Conservation (phyloP, 2,888 invertebrate species). For the Eustalomyia histrio region DNA sequence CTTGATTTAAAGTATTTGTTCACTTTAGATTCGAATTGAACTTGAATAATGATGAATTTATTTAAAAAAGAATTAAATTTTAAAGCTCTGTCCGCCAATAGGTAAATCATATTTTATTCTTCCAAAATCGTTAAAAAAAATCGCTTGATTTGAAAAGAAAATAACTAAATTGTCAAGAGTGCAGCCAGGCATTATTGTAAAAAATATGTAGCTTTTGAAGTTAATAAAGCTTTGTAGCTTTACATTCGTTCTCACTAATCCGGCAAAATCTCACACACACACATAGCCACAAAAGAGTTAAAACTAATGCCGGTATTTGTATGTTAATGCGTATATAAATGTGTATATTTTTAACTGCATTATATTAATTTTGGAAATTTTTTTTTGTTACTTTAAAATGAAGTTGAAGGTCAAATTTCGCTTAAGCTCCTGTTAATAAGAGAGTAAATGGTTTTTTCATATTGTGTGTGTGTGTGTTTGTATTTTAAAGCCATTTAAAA, state of each 20-base stretch:
- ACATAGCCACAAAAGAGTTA: not conserved
- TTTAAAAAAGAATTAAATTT: too few relatives aligned
- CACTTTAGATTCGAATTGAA: too few relatives aligned
- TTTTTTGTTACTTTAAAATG: conserved; percentile 20
- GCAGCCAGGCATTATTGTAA: conserved; percentile 16
- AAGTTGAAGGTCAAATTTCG: conserved; percentile 63
- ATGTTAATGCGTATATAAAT: conserved; percentile 19
- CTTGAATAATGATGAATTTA: too few relatives aligned
- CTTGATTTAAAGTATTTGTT: too few relatives aligned
- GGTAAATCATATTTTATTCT: too few relatives aligned
- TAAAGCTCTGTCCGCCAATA: too few relatives aligned
- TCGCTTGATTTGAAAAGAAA: too few relatives aligned
- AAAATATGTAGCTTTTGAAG: conserved; percentile 40
- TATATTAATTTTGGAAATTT: conserved; percentile 46
- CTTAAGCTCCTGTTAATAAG: conserved; percentile 37
- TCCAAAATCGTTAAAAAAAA: too few relatives aligned
- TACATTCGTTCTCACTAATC: conserved; percentile 1
- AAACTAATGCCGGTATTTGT: conserved; percentile 54
- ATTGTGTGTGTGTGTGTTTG: not conserved
- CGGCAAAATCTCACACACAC: not conserved
- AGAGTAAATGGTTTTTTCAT: conserved; percentile 11
- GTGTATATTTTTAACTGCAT: conserved; percentile 30
- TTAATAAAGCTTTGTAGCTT: conserved; percentile 40
- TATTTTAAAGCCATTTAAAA: not conserved
- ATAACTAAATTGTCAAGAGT: too few relatives aligned